These are phyloP conservation scores for Dasypogon diadema DNA, from an alignment of 2,888 invertebrate species.

Conservation along the genomic window DNA sequence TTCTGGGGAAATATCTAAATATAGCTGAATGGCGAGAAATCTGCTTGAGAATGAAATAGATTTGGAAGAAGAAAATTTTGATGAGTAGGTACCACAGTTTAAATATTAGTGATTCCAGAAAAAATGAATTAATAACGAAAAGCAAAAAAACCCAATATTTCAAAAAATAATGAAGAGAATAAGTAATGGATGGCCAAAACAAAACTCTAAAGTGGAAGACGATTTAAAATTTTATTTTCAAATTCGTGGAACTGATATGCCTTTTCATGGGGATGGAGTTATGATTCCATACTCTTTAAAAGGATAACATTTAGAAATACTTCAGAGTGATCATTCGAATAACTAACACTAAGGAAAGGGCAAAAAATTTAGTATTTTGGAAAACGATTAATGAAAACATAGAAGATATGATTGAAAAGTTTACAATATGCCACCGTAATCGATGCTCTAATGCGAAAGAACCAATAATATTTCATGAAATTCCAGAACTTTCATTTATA, in stretches of 20 bases:
- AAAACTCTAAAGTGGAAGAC: constrained; percentile 12
- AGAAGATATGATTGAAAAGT: constrained; percentile 28
- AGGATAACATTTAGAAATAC: not conserved
- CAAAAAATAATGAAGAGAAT: not conserved
- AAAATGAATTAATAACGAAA: not conserved
- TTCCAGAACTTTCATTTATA: constrained; percentile 45
- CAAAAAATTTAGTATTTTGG: constrained; percentile 31
- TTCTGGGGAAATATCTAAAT: not conserved
- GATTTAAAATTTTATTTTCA: constrained; percentile 32
- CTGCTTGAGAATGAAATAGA: not conserved
- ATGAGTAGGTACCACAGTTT: not conserved
- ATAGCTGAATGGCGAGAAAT: not conserved
- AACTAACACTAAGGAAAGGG: constrained; percentile 43
- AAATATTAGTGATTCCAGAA: constrained; percentile 1
- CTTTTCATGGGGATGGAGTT: constrained; percentile 36
- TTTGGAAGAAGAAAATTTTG: not conserved
- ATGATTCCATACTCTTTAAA: constrained; percentile 24
- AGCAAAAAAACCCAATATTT: not conserved
- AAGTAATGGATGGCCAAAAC: constrained; percentile 34
- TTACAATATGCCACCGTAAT: constrained; percentile 42
- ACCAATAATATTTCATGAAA: constrained; percentile 10
- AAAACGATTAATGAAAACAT: constrained; percentile 20
- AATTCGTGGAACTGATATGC: constrained; percentile 5
- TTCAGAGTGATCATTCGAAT: constrained; percentile 36
- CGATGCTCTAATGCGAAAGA: constrained; percentile 10